These are phyloP conservation scores for Drosophila prosaltans DNA, from an alignment of 1,140 invertebrate genomes.

Conservation along the genomic window DNA sequence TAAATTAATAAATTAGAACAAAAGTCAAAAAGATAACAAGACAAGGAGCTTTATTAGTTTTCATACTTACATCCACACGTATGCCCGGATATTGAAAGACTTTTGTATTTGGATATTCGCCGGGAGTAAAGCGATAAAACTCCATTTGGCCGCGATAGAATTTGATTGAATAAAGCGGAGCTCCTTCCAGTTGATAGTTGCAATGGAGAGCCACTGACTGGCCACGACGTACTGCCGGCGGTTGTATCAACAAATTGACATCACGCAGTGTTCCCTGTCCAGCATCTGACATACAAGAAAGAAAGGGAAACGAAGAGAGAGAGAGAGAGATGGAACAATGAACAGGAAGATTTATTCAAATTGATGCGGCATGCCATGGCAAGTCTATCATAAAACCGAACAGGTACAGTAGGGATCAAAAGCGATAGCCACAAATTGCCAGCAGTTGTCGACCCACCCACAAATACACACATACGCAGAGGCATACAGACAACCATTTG, in stretches of 20 bases:
- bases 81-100: constrained; percentile 89
- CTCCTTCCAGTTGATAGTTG: constrained; percentile 89
- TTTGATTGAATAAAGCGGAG: constrained; percentile 90
- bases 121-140: constrained; percentile 90
- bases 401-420: constrained; percentile 10
- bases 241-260: constrained; percentile 84
- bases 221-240: constrained; percentile 86
- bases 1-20: no score
- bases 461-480: background rate
- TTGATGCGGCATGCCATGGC: constrained; percentile 44
- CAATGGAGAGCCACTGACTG: constrained; percentile 88
- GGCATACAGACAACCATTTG: constrained; percentile 34
- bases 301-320: background rate
- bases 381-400: constrained; percentile 2
- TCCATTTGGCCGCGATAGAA: constrained; percentile 90
- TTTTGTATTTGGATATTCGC: constrained; percentile 87
- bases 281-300: constrained; percentile 60
- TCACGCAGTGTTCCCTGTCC: constrained; percentile 81
- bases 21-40: constrained; percentile 54
- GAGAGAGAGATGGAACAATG: background rate
- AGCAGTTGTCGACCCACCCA: constrained; percentile 42
- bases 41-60: constrained; percentile 16
- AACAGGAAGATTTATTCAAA: constrained; percentile 64
- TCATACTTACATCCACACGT: constrained; percentile 89
- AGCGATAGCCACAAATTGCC: constrained; percentile 37